phyloP scores from a whole-genome alignment of 2,113 vertebrate species.

The Furnarius figulus region DNA sequence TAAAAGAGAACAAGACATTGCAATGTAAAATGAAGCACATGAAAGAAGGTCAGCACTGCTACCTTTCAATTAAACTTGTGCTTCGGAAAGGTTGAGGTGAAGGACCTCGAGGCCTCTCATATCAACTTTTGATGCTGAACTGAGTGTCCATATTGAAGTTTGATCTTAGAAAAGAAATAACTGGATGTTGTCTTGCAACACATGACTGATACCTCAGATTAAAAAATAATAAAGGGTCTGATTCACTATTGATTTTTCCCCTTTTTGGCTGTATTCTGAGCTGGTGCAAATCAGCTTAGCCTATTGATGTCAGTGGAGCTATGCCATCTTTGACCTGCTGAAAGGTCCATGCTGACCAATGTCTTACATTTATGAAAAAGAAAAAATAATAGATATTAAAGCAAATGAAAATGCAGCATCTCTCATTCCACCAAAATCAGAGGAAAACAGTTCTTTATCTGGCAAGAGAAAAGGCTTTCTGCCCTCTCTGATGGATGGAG shows the following conservation, averaged over 20 bases:
- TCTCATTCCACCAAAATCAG: background rate
- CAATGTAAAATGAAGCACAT: slow-evolving; percentile 36
- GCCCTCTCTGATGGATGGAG: background rate
- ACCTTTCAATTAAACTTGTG: slow-evolving; percentile 59
- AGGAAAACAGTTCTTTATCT: background rate
- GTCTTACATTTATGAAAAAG: background rate
- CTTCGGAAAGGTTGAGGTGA: slow-evolving; percentile 43
- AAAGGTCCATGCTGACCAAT: accelerated
- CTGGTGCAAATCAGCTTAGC: background rate
- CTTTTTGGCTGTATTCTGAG: background rate
- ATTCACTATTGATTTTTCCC: background rate
- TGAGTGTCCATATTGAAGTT: background rate
- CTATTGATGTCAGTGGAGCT: background rate
- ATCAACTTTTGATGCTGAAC: slow-evolving; percentile 11
- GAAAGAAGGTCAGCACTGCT: slow-evolving; percentile 17
- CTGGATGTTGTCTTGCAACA: background rate
- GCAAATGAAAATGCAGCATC: background rate
- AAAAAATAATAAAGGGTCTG: background rate
- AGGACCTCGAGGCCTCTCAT: slow-evolving; percentile 1
- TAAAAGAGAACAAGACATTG: slow-evolving; percentile 25
- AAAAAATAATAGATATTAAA: background rate
- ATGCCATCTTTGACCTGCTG: background rate
- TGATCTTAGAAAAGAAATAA: slow-evolving; percentile 13
- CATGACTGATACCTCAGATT: background rate
- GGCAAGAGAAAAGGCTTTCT: background rate